Evolutionary conservation across 2,797 vertebrate genomes (phyloP).

Genomic region (Falco novaeseelandiae): DNA sequence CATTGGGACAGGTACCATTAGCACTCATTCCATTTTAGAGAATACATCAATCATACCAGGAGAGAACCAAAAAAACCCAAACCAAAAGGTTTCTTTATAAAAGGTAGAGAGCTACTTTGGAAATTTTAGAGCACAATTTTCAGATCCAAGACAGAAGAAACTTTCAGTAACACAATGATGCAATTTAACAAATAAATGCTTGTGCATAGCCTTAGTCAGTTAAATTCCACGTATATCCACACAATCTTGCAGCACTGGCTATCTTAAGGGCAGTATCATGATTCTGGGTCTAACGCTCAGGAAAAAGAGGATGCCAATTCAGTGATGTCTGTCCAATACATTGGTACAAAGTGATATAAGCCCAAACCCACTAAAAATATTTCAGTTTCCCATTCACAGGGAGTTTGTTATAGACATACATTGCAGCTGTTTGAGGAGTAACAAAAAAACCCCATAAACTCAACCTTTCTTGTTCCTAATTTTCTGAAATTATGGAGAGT

Average conservation of each 20-base stretch:
- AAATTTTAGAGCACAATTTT: background rate
- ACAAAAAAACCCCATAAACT: background rate
- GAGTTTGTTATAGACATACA: background rate
- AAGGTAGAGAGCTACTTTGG: background rate
- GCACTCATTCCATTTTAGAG: background rate
- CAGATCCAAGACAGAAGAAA: background rate
- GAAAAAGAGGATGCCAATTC: background rate
- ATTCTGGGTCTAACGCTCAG: background rate
- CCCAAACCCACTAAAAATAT: background rate
- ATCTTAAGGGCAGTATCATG: background rate
- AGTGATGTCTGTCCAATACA: background rate
- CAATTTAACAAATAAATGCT: background rate
- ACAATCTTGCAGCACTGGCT: background rate
- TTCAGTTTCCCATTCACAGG: background rate
- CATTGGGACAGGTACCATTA: background rate
- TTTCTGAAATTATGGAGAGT: background rate
- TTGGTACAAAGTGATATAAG: accelerated
- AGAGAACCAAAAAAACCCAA: background rate
- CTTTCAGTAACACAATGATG: background rate
- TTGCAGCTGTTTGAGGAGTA: background rate
- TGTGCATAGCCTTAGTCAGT: background rate
- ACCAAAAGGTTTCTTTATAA: background rate
- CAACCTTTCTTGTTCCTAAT: background rate
- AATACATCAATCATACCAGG: accelerated
- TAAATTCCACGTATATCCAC: background rate